These are phyloP conservation scores for Zoroaster sp. DNA, from an alignment of 53 echinoderm and acorn worm species.

Conservation along the genomic window DNA sequence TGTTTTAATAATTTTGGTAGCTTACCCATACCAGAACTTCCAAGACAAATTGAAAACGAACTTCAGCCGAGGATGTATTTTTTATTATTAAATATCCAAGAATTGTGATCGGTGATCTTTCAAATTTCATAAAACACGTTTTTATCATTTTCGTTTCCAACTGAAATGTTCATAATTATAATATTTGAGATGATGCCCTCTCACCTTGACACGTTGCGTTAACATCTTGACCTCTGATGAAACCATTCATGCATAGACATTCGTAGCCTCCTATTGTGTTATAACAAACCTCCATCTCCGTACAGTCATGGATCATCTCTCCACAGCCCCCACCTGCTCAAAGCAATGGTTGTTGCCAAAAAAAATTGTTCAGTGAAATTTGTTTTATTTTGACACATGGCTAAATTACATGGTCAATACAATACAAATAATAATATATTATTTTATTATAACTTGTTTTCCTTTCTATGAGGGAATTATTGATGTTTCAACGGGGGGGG, in stretches of 20 bases:
- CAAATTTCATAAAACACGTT: neutral
- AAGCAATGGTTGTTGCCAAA: no score
- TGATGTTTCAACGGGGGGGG: no score
- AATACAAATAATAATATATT: no score
- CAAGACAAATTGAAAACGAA: no score
- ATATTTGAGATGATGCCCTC: neutral
- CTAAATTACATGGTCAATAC: no score
- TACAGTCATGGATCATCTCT: constrained; percentile 23
- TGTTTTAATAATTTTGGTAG: no score
- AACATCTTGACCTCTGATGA: neutral
- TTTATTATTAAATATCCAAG: neutral
- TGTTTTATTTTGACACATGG: no score
- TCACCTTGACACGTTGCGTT: neutral
- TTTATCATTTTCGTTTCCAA: neutral
- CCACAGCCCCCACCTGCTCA: constrained; percentile 15
- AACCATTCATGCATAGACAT: constrained; percentile 1
- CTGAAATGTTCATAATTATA: neutral
- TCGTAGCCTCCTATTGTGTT: constrained; percentile 28
- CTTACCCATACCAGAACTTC: no score
- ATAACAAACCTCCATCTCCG: neutral
- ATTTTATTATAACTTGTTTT: no score
- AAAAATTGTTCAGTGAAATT: no score
- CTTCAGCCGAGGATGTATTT: no score
- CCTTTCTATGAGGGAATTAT: no score
- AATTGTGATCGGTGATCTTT: neutral